Conservation (phyloP, 2,113 vertebrate species). For the Nerophis ophidion region DNA sequence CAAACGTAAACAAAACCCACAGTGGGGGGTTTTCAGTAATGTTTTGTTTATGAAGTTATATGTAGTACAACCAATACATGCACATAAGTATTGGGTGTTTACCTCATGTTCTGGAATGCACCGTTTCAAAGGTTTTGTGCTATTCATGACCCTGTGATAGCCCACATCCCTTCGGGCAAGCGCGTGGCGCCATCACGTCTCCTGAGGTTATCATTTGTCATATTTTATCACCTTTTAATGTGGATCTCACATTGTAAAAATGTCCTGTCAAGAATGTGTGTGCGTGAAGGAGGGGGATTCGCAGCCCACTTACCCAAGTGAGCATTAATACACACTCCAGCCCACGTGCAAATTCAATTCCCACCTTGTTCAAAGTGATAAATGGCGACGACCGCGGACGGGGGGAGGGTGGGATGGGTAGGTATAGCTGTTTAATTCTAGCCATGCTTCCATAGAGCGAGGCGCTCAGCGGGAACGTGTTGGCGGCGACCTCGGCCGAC, state of each 20-base stretch:
- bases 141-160: not conserved
- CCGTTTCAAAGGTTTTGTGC: not conserved
- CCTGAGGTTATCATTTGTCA: not conserved
- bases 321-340: constrained; percentile 22
- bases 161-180: not conserved
- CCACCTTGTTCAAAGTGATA: constrained; percentile 21
- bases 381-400: constrained; percentile 13
- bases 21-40: no score
- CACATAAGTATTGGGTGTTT: no score
- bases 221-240: not conserved
- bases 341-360: constrained; percentile 34
- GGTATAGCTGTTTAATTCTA: constrained; percentile 18
- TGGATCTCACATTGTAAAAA: no score
- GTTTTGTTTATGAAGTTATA: no score
- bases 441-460: not conserved
- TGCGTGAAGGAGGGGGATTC: constrained; percentile 1
- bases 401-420: no score
- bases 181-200: not conserved
- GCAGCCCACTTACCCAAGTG: constrained; percentile 10
- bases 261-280: not conserved
- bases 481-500: not conserved
- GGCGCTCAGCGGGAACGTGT: constrained; percentile 11
- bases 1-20: no score
- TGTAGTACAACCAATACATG: no score
- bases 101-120: no score